These are phyloP conservation scores for Hippocampus zosterae DNA, from an alignment of 2,113 vertebrate genomes.

Conservation along the genomic window DNA sequence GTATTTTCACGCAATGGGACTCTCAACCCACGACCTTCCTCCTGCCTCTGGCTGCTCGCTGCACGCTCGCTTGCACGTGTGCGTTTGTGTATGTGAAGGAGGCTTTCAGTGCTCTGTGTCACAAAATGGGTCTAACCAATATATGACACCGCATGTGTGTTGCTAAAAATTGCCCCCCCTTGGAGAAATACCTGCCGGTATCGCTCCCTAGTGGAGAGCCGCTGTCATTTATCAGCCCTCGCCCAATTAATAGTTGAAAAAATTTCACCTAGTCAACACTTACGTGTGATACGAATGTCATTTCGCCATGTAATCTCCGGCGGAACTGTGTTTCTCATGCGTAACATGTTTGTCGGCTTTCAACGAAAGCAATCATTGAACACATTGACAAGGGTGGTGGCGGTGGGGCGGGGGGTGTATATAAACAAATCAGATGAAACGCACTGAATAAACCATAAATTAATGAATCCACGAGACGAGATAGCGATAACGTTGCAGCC, in stretches of 20 bases:
- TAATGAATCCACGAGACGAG: conserved; percentile 21
- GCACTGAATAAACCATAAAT: conserved; percentile 19
- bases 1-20: conserved; percentile 57
- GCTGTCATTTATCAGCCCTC: conserved; percentile 15
- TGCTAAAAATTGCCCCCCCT: conserved; percentile 29
- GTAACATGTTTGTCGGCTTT: conserved; percentile 10
- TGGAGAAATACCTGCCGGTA: conserved; percentile 33
- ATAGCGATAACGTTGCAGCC: conserved; percentile 25
- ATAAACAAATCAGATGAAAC: conserved; percentile 30
- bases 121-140: conserved; percentile 17
- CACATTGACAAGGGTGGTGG: conserved; percentile 3
- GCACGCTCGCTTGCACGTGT: conserved; percentile 33
- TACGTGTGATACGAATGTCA: not conserved
- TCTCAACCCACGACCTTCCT: conserved; percentile 48
- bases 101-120: conserved; percentile 17
- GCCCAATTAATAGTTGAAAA: conserved; percentile 2
- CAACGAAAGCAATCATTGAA: conserved; percentile 7
- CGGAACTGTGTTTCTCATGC: conserved; percentile 1
- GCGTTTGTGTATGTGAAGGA: conserved; percentile 17
- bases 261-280: not conserved
- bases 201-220: conserved; percentile 43
- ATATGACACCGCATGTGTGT: conserved; percentile 7
- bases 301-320: not conserved
- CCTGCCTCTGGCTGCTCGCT: conserved; percentile 50
- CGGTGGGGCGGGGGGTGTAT: conserved; percentile 9